These are phyloP conservation scores for Cheilosia impressa DNA, from an alignment of 2,888 invertebrate species.

Conservation along the genomic window DNA sequence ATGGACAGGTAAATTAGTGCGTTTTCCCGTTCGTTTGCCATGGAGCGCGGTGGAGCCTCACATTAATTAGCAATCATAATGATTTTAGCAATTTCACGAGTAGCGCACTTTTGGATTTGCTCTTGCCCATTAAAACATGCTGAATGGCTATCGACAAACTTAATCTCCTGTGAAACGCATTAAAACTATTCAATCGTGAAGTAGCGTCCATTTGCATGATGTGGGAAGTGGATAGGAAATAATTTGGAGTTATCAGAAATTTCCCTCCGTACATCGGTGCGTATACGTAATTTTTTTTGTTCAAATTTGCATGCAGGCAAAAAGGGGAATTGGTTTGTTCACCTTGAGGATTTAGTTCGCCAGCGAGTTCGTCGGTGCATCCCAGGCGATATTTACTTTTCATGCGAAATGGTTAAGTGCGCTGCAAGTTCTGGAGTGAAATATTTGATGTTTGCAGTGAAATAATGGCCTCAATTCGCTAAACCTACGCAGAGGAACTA, in stretches of 20 bases:
- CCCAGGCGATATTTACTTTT: no score
- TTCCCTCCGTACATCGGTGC: not conserved
- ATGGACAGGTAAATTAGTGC: conserved; percentile 23
- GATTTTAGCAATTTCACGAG: conserved; percentile 35
- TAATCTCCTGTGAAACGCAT: conserved; percentile 39
- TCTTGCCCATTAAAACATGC: conserved; percentile 25
- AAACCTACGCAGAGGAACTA: no score
- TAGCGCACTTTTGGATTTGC: conserved; percentile 7
- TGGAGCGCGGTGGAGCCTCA: conserved; percentile 14
- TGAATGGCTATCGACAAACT: conserved; percentile 18
- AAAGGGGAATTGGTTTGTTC: no score
- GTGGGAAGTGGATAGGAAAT: not conserved
- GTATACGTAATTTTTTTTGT: conserved; percentile 3
- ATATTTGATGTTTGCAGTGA: no score
- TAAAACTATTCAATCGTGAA: conserved; percentile 32
- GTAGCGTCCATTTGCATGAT: not conserved
- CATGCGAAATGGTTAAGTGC: no score
- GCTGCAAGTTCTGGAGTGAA: no score
- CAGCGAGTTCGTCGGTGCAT: no score
- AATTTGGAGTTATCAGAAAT: no score
- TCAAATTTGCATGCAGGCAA: no score
- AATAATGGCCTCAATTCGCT: no score
- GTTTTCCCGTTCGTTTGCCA: conserved; percentile 30
- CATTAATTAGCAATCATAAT: conserved; percentile 50
- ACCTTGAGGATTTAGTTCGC: no score